Conservation (phyloP, 2,797 vertebrate genomes). For the Xenops minutus region DNA sequence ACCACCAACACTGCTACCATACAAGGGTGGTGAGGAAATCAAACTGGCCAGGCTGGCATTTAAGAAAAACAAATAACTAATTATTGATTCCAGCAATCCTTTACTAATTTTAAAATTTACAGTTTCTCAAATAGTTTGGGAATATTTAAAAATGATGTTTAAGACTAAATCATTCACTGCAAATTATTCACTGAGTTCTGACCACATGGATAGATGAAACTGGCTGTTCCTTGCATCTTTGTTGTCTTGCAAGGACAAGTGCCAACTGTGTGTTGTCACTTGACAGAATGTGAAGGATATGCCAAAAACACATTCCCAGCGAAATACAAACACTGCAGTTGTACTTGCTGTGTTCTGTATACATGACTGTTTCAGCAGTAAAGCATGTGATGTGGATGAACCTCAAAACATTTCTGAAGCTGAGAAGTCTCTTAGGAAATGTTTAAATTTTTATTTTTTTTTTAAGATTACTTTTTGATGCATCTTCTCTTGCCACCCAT, state of each 20-base stretch:
- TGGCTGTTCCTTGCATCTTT: not conserved
- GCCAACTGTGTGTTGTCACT: not conserved
- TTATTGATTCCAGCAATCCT: not conserved
- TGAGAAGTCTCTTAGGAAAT: not conserved
- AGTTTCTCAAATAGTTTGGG: not conserved
- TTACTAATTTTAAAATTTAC: not conserved
- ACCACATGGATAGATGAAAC: not conserved
- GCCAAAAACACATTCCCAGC: not conserved
- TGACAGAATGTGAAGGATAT: not conserved
- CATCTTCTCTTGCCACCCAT: not conserved
- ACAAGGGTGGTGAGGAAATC: not conserved
- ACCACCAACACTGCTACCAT: not conserved
- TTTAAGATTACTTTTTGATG: not conserved
- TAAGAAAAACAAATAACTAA: not conserved
- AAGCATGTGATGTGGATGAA: not conserved
- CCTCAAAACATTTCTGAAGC: not conserved
- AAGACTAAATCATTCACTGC: conserved; percentile 3
- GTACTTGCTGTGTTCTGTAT: not conserved
- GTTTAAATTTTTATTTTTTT: not conserved
- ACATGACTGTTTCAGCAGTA: not conserved
- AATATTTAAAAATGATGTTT: not conserved
- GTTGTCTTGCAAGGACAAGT: not conserved
- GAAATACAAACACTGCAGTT: not conserved
- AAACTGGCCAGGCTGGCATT: not conserved
- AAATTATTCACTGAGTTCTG: conserved; percentile 13